phyloP scores from a whole-genome alignment of 2,888 invertebrate genomes.

The Amblyjoppa fuscipennis region DNA sequence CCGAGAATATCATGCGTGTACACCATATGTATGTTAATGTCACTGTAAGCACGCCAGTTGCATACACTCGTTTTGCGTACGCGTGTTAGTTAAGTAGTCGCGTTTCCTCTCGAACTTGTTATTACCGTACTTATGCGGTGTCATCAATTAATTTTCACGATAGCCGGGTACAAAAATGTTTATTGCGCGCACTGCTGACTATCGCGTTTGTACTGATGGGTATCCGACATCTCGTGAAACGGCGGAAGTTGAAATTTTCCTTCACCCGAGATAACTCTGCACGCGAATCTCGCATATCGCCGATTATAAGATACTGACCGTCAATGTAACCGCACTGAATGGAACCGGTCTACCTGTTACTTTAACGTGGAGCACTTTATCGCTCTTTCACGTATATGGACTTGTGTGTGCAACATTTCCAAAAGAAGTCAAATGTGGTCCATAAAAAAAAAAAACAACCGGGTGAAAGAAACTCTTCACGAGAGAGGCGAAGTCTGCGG shows the following conservation, averaged over 20 bases:
- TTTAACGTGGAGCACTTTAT: conserved; percentile 3
- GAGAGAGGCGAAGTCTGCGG: conserved; percentile 1
- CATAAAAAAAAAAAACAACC: background rate
- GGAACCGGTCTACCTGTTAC: conserved; percentile 2
- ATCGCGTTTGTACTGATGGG: conserved; percentile 20
- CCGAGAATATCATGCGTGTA: conserved; percentile 39
- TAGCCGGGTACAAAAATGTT: conserved; percentile 31
- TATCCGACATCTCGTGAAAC: background rate
- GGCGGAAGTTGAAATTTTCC: conserved; percentile 11
- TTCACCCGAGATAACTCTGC: conserved; percentile 2
- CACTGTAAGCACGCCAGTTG: conserved; percentile 17
- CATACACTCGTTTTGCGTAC: background rate
- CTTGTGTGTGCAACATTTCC: background rate
- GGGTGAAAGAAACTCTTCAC: background rate
- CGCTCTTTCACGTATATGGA: background rate
- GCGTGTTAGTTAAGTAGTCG: conserved; percentile 38
- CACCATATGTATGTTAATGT: conserved; percentile 53
- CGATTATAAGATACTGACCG: background rate
- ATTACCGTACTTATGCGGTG: conserved; percentile 43
- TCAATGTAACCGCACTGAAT: conserved; percentile 3
- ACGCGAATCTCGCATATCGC: conserved; percentile 15
- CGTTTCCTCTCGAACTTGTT: conserved; percentile 41
- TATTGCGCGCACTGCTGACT: conserved; percentile 38
- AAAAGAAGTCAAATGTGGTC: conserved; percentile 1
- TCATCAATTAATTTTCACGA: conserved; percentile 52